Evolutionary conservation across 2,113 vertebrate species (phyloP), one percentile per base, ranked within the genome.

Genomic region (Chamaea fasciata): DNA sequence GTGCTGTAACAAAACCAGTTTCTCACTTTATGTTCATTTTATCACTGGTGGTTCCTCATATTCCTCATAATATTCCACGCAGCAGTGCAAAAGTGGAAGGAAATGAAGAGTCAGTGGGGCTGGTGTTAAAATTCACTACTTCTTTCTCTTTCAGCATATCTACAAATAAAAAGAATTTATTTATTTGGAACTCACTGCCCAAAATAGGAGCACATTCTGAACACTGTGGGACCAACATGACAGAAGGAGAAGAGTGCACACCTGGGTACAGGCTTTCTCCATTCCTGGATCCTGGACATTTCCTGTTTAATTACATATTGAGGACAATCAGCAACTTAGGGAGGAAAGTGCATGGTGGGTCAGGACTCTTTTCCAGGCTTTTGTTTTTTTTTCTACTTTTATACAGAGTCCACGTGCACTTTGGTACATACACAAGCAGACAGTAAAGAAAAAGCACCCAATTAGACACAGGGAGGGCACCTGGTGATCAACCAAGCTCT

Each of bases 21-120:
- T 63, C 42, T 71, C 1, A 1, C 41, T 63, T 90, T 16, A 28
- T 33, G n/a, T 50, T 65, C 37, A 18, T 30, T 69, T 89, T 78
- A 44, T 37, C 55, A 39, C 33, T 78, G 21, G 57, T 44, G 44
- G 27, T 9, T 55, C 30, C 37, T 83, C 35, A 5, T 31, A 31
- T 24, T 73, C 47, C 74, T 80, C 68, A 2, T 3, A 42, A 71
- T 33, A 8, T 53, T 67, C 49, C 52, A 24, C 14, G 17, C 1
- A 41, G 42, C n/a, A 19, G 56, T 3, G 1, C 6, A 0, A 3
- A 76, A 56, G 42, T 0, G 1, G 52, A 80, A 79, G 68, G 30
- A 41, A 84, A 49, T 0, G 3, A 14, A 31, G 31, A 78, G 16
- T n/a, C 57, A 50, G 8, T 3, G 10, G 23, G n/a, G 33, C 15